Base-by-base conservation (phyloP, 2,797 vertebrate species). In the Leucoraja ocellata region DNA sequence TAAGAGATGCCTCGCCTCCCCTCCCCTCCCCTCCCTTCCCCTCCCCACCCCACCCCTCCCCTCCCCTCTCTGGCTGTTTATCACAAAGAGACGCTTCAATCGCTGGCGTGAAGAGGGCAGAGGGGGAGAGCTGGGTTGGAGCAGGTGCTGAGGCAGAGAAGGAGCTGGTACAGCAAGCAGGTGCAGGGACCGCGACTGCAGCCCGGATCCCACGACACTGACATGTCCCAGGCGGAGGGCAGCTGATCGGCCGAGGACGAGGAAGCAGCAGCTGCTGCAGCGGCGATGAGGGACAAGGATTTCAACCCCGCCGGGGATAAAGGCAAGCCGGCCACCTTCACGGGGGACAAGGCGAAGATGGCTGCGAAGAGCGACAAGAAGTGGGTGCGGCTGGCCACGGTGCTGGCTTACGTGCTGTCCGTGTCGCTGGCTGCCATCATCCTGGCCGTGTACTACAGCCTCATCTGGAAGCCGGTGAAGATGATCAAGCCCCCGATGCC, bases 341-440 rank as follows among this genome's bases (percentile, higher is more conserved):
- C 98, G 77, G 98, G 98, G 96, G 98, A 99, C 97, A 99, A 99
- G 97, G 98, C 98, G 95, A 98, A 98, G 96, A 99, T 99, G 98
- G 98, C 98, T 96, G 98, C 98, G 96, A 99, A 99, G 97, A 99
- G 98, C 95, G 99, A 99, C 96, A 98, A 99, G 97, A 99, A 99
- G 97, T 99, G 98, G 98, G 98, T 99, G 96, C 98, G 98, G 96
- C 95, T 99, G 94, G 98, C 98, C 96, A 99, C 98, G 80, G 98
- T 99, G 93, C 98, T 99, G 95, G 98, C 98, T 88, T 99, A 99
- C 96, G 98, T 99, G 68, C 96, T 99, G 93, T 99, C 98, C 80
- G 98, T 99, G 95, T 99, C 98, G 73, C 96, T 99, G 96, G 98
- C 98, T 95, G 98, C 98, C 96, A 99, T 99, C 95, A 98, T 99